phyloP scores from a whole-genome alignment of 1,140 invertebrate genomes.

The Drosophila seguyi region DNA sequence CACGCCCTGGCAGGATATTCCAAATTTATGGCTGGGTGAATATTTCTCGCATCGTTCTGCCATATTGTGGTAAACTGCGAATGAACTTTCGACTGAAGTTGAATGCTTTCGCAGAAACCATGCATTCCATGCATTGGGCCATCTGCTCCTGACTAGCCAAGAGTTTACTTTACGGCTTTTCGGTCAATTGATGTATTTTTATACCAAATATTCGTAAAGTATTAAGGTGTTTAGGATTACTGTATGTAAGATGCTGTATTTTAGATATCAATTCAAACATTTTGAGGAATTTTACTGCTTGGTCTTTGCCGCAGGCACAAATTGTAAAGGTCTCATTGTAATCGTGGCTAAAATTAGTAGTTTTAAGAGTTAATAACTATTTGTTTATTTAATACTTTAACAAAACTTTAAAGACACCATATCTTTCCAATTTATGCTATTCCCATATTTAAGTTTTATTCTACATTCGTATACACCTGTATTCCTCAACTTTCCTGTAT shows the following conservation, averaged over 20 bases:
- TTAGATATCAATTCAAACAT: too few species aligned
- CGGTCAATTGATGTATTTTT: slow-evolving; percentile 1
- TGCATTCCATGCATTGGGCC: slow-evolving; percentile 14
- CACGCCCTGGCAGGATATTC: slow-evolving; percentile 15
- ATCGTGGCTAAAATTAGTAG: too few species aligned
- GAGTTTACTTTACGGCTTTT: slow-evolving; percentile 9
- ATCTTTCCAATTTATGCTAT: background rate
- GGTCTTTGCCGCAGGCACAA: too few species aligned
- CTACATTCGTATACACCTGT: background rate
- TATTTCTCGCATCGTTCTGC: slow-evolving; percentile 40
- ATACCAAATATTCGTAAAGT: background rate
- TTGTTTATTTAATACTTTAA: too few species aligned
- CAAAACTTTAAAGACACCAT: background rate
- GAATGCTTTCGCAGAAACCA: slow-evolving; percentile 6
- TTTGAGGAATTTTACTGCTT: too few species aligned
- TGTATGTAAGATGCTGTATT: background rate
- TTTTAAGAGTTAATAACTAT: too few species aligned
- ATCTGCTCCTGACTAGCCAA: slow-evolving; percentile 7
- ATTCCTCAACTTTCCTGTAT: background rate
- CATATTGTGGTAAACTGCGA: slow-evolving; percentile 51
- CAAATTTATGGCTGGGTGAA: slow-evolving; percentile 61
- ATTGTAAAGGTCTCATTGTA: too few species aligned
- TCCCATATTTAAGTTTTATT: background rate
- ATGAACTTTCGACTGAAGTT: slow-evolving; percentile 33
- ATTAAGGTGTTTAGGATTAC: too few species aligned